Conservation (phyloP, 2,113 vertebrate species). For the Tachycineta bicolor region DNA sequence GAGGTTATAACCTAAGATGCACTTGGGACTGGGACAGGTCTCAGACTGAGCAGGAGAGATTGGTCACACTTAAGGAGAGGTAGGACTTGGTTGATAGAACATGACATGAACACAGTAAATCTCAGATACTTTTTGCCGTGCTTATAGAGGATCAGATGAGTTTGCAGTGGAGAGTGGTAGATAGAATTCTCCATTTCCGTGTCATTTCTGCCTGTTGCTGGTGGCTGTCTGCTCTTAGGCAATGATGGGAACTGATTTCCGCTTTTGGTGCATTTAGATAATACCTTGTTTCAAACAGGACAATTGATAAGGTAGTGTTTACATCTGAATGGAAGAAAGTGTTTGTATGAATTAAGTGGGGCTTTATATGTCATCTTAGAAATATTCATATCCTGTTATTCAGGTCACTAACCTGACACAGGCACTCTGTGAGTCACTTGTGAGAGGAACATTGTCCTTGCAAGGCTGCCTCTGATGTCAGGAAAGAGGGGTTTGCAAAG, state of each 20-base stretch:
- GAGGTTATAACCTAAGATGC: background rate
- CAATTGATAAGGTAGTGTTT: background rate
- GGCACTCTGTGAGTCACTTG: background rate
- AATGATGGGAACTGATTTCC: background rate
- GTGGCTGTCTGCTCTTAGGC: background rate
- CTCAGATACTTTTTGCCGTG: background rate
- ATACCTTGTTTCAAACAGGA: background rate
- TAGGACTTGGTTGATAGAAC: background rate
- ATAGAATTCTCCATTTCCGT: background rate
- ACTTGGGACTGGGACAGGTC: background rate
- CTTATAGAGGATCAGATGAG: background rate
- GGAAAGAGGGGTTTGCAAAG: background rate
- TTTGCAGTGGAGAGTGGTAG: background rate
- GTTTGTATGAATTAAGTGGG: background rate
- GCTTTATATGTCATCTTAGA: background rate
- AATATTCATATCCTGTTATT: constrained; percentile 39
- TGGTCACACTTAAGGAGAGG: background rate
- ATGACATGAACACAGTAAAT: background rate
- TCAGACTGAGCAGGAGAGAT: background rate
- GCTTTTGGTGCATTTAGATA: background rate
- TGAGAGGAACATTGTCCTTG: background rate
- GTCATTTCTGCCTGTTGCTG: background rate
- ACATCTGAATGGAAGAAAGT: background rate
- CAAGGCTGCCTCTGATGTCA: background rate
- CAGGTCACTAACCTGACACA: background rate